phyloP scores from a whole-genome alignment of 1,140 invertebrate genomes.

The Euborellia annulipes region DNA sequence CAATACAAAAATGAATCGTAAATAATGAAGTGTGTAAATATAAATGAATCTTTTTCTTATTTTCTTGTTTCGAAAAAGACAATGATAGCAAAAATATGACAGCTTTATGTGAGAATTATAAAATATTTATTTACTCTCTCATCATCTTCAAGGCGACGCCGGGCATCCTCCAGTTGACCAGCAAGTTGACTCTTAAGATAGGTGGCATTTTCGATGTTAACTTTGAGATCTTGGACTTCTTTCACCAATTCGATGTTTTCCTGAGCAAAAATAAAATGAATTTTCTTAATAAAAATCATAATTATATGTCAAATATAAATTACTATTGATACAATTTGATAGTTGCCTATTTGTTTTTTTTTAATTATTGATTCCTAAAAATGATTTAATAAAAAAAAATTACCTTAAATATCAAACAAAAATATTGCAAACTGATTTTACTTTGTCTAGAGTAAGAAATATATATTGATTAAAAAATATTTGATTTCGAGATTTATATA shows the following conservation, averaged over 20 bases:
- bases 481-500: background rate
- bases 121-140: constrained; percentile 44
- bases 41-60: too few relatives aligned
- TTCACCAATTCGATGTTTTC: constrained; percentile 90
- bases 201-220: constrained; percentile 77
- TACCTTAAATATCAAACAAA: too few relatives aligned
- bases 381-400: too few relatives aligned
- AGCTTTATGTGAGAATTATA: too few relatives aligned
- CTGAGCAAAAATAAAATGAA: constrained; percentile 18
- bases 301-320: background rate
- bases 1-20: too few relatives aligned
- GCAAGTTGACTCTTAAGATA: constrained; percentile 78
- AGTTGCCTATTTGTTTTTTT: too few relatives aligned
- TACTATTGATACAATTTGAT: too few relatives aligned
- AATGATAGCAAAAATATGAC: too few relatives aligned
- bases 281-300: background rate
- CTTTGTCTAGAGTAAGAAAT: background rate
- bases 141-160: constrained; percentile 86
- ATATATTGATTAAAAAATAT: background rate
- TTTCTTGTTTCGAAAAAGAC: too few relatives aligned
- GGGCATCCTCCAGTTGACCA: constrained; percentile 81
- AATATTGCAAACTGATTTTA: background rate
- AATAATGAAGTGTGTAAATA: too few relatives aligned
- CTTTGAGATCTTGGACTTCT: constrained; percentile 89
- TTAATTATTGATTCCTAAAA: too few relatives aligned